phyloP scores from a whole-genome alignment of 2,888 invertebrate species.

The Apodemia mormo region DNA sequence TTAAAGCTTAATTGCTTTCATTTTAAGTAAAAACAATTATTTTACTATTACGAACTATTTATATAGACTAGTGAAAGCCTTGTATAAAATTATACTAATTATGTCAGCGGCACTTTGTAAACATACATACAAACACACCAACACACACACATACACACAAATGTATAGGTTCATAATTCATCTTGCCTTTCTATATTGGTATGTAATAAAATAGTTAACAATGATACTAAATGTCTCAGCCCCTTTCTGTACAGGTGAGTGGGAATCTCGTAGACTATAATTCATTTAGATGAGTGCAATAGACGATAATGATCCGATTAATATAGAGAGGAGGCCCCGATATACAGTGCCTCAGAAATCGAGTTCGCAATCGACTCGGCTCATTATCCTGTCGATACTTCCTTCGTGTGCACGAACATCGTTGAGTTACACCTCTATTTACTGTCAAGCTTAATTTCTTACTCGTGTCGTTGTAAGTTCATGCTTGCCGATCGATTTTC shows the following conservation, averaged over 20 bases:
- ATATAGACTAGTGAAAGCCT: too few relatives aligned
- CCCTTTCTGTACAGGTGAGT: slow-evolving; percentile 7
- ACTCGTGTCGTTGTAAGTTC: slow-evolving; percentile 65
- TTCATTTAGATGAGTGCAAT: slow-evolving; percentile 4
- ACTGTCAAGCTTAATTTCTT: slow-evolving; percentile 77
- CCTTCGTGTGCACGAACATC: slow-evolving; percentile 77
- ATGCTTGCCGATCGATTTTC: slow-evolving; percentile 36
- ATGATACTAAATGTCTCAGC: neutral
- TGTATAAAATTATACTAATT: too few relatives aligned
- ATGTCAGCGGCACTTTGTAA: too few relatives aligned
- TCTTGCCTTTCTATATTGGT: too few relatives aligned
- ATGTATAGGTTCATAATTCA: too few relatives aligned
- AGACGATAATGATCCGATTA: slow-evolving; percentile 54
- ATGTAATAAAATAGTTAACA: neutral
- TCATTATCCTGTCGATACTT: slow-evolving; percentile 78
- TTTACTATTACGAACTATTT: too few relatives aligned
- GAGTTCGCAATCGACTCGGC: slow-evolving; percentile 50
- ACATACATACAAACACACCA: too few relatives aligned
- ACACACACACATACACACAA: too few relatives aligned
- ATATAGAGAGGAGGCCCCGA: slow-evolving; percentile 57
- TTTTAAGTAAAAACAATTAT: too few relatives aligned
- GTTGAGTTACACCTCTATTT: slow-evolving; percentile 77
- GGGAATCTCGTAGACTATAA: neutral
- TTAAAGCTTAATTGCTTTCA: too few relatives aligned
- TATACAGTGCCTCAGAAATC: slow-evolving; percentile 52